A percentile compares a stretch with the other conserved stretches of the same genome.
phyloP scores from a whole-genome alignment of 2,888 invertebrate genomes.

The Andricus quercusramuli region DNA sequence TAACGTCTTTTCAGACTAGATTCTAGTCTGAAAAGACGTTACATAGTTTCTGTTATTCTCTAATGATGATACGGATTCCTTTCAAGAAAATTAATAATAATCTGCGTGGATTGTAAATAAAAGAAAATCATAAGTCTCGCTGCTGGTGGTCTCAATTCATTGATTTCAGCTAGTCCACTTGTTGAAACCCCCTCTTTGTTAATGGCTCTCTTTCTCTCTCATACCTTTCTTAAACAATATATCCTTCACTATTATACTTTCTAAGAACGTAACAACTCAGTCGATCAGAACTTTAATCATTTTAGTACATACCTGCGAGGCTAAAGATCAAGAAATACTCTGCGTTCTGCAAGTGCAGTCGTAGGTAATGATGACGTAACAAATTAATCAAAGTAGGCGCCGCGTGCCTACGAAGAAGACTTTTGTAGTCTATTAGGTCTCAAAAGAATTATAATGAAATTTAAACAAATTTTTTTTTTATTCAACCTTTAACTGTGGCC shows the following conservation, averaged over 20 bases:
- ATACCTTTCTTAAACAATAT: background rate
- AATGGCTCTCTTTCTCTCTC: background rate
- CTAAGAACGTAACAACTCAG: conserved; percentile 27
- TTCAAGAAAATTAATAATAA: too few species aligned
- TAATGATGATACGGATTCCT: too few species aligned
- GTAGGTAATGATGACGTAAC: background rate
- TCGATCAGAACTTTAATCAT: conserved; percentile 20
- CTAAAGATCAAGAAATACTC: conserved; percentile 3
- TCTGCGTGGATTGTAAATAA: too few species aligned
- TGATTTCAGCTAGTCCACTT: background rate
- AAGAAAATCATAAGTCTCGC: too few species aligned
- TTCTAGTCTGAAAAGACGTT: too few species aligned
- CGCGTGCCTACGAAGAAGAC: too few species aligned
- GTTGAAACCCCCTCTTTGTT: background rate
- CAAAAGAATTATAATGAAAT: too few species aligned
- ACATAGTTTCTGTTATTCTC: too few species aligned
- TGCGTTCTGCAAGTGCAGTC: background rate
- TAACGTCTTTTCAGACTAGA: too few species aligned
- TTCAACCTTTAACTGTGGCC: too few species aligned
- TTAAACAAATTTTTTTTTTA: too few species aligned
- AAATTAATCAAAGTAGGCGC: background rate
- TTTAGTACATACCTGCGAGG: conserved; percentile 14
- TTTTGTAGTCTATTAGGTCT: too few species aligned
- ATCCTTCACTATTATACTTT: background rate
- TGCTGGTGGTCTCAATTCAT: background rate